phyloP scores from a whole-genome alignment of 2,113 vertebrate species.

The Gobiocypris rarus region DNA sequence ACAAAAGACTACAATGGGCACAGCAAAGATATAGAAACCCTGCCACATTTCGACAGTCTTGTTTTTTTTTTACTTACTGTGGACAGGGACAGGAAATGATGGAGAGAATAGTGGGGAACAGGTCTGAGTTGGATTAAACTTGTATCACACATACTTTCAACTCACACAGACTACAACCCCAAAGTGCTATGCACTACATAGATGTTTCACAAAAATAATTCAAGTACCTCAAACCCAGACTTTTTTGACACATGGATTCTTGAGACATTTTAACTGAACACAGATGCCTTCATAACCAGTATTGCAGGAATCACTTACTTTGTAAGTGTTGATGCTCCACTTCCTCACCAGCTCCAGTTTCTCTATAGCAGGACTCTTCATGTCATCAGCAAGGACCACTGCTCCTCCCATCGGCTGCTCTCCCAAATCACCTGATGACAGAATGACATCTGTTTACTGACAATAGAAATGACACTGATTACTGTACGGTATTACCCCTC shows the following conservation, averaged over 20 bases:
- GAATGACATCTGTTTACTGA: neutral
- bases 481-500: no score
- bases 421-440: conserved; percentile 61
- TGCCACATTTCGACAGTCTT: no score
- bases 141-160: neutral
- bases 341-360: conserved; percentile 95
- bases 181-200: neutral
- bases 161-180: neutral
- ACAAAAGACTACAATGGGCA: neutral
- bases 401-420: conserved; percentile 80
- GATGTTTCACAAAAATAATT: neutral
- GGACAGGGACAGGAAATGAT: neutral
- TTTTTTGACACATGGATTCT: neutral
- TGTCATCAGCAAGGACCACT: conserved; percentile 90
- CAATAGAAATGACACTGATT: neutral
- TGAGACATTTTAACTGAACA: neutral
- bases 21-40: neutral
- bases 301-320: conserved; percentile 77
- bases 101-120: neutral
- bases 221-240: neutral
- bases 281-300: neutral
- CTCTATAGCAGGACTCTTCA: conserved; percentile 96
- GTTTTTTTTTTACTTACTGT: neutral
- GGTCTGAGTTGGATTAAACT: neutral
- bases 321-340: conserved; percentile 98